A percentile compares a stretch with the other conserved stretches of the same genome.
Conservation (phyloP, 2,113 vertebrate genomes). For the Ascaphus truei region DNA sequence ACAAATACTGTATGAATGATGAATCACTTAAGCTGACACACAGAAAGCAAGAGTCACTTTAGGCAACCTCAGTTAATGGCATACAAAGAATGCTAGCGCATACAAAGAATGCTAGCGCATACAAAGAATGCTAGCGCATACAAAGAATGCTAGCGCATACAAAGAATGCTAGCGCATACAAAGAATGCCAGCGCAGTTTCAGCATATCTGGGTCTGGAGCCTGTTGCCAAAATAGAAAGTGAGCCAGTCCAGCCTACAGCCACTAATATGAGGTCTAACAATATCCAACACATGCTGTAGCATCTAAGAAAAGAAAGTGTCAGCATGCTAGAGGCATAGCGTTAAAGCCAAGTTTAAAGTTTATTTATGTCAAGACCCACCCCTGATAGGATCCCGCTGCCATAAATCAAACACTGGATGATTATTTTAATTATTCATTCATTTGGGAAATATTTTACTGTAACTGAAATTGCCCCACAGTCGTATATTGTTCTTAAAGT, state of each 20-base stretch:
- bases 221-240: not conserved
- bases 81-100: constrained; percentile 3
- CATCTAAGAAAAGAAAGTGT: no score
- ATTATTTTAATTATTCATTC: no score
- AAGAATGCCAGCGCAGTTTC: no score
- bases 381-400: not conserved
- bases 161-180: constrained; percentile 2
- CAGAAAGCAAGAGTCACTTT: not conserved
- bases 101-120: not conserved
- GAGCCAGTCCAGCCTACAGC: not conserved
- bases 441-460: no score
- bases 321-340: not conserved
- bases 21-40: not conserved
- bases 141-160: no score
- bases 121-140: constrained; percentile 1
- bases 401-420: not conserved
- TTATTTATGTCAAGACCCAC: not conserved
- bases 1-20: not conserved
- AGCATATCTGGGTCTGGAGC: not conserved
- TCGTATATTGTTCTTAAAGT: no score
- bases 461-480: no score
- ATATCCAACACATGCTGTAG: not conserved
- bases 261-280: not conserved
- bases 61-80: not conserved
- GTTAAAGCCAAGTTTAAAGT: not conserved